A percentile compares a stretch with the other conserved stretches of the same genome.
phyloP scores from a whole-genome alignment of 2,113 vertebrate genomes.

The Odocoileus hemionus region DNA sequence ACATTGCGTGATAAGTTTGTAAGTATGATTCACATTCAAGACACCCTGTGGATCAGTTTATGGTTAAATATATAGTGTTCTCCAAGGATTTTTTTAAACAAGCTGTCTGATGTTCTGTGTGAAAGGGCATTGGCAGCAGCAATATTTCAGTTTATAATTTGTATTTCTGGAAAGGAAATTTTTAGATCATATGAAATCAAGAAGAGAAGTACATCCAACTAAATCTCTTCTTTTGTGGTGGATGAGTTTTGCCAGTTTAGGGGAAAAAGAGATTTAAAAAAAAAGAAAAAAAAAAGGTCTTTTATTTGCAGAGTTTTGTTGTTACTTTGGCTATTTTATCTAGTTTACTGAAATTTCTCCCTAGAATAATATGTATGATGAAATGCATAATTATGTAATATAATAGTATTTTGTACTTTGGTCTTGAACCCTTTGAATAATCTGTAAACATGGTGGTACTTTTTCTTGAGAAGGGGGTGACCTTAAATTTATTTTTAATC shows the following conservation, averaged over 20 bases:
- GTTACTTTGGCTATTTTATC: constrained; percentile 48
- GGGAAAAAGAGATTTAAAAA: background rate
- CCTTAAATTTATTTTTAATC: constrained; percentile 49
- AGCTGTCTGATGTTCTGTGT: constrained; percentile 76
- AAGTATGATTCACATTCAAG: constrained; percentile 80
- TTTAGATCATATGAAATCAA: constrained; percentile 69
- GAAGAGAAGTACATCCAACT: constrained; percentile 53
- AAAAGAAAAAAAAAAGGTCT: background rate
- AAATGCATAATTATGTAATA: constrained; percentile 44
- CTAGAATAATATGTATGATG: constrained; percentile 52
- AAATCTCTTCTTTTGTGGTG: constrained; percentile 64
- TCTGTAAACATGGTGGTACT: constrained; percentile 13
- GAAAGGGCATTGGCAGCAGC: constrained; percentile 74
- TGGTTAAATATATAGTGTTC: constrained; percentile 74
- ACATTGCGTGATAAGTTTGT: constrained; percentile 81
- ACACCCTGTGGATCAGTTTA: constrained; percentile 79
- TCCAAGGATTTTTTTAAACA: constrained; percentile 72
- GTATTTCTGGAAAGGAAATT: constrained; percentile 75
- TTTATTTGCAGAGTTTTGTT: constrained; percentile 50
- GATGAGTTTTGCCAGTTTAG: constrained; percentile 33
- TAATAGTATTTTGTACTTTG: constrained; percentile 48
- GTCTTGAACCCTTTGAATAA: constrained; percentile 40
- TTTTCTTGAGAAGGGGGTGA: background rate
- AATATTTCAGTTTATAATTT: constrained; percentile 74
- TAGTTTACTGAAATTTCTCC: constrained; percentile 46